Percentiles rank a stretch among this genome's conserved stretches.
These are phyloP conservation scores for Cremastobaeus sp. DNA, from an alignment of 2,888 invertebrate species.

Conservation along the genomic window DNA sequence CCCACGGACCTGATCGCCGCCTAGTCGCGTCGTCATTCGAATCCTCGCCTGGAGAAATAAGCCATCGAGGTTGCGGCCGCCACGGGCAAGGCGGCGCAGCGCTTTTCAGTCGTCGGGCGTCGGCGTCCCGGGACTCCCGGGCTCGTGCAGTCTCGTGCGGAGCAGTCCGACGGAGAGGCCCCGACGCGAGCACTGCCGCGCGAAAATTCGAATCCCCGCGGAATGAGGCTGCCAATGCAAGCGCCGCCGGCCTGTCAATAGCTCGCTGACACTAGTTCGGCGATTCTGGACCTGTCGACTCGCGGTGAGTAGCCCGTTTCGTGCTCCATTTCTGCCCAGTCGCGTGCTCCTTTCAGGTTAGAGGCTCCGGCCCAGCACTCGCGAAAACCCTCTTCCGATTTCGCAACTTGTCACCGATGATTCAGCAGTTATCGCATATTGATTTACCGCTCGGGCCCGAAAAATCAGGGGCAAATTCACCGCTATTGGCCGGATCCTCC, in stretches of 20 bases:
- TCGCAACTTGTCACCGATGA: too few species aligned
- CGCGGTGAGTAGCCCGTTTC: constrained; percentile 13
- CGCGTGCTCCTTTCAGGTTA: constrained; percentile 10
- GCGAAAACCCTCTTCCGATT: too few species aligned
- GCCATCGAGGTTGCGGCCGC: too few species aligned
- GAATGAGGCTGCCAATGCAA: neutral
- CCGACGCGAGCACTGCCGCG: constrained; percentile 23
- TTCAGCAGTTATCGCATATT: too few species aligned
- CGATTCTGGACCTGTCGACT: constrained; percentile 10
- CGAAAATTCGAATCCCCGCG: constrained; percentile 35
- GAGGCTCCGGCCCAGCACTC: too few species aligned
- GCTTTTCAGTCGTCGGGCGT: neutral
- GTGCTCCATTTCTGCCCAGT: constrained; percentile 1
- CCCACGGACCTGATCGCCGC: constrained; percentile 14
- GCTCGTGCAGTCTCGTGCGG: constrained; percentile 11
- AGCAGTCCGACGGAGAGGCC: constrained; percentile 36
- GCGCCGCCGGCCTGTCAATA: constrained; percentile 4
- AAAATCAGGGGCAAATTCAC: too few species aligned
- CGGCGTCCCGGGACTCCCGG: constrained; percentile 21
- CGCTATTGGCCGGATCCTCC: too few species aligned
- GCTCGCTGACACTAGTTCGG: neutral
- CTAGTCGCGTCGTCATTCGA: neutral
- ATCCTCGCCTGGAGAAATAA: too few species aligned
- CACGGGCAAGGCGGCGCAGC: too few species aligned
- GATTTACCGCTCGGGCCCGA: too few species aligned